Evolutionary conservation across 2,113 vertebrate species (phyloP).

Genomic region (Mungos mungo): DNA sequence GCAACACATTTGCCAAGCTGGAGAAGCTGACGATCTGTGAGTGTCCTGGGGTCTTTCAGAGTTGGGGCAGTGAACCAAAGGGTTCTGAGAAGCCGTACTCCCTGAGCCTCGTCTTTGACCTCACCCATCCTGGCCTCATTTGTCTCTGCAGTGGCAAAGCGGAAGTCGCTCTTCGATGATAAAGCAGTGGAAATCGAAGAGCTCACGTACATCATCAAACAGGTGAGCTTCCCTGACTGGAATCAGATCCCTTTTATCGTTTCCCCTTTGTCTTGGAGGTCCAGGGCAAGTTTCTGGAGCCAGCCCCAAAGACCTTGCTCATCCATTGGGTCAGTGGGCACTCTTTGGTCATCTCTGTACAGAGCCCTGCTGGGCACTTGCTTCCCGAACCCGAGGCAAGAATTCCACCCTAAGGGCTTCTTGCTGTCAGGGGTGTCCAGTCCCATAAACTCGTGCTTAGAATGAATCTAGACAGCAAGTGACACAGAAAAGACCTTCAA

Average conservation of each 20-base stretch:
- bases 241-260: neutral
- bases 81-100: neutral
- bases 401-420: neutral
- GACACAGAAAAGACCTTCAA: neutral
- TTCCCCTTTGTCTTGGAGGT: neutral
- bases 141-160: constrained; percentile 91
- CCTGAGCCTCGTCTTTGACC: neutral
- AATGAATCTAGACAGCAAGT: neutral
- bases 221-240: constrained; percentile 80
- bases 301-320: neutral
- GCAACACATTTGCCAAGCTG: constrained; percentile 95
- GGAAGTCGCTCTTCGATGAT: constrained; percentile 95
- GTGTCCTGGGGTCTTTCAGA: constrained; percentile 70
- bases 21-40: constrained; percentile 96
- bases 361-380: neutral
- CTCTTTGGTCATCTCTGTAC: neutral
- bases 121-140: neutral
- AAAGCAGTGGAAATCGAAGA: constrained; percentile 95
- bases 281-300: neutral
- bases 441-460: neutral
- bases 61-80: neutral
- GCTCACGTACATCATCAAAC: constrained; percentile 95
- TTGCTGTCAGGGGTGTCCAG: neutral
- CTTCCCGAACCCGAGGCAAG: neutral
- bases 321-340: neutral